Base-by-base conservation (phyloP, 2,888 invertebrate genomes). In the Ectropis crepuscularia region DNA sequence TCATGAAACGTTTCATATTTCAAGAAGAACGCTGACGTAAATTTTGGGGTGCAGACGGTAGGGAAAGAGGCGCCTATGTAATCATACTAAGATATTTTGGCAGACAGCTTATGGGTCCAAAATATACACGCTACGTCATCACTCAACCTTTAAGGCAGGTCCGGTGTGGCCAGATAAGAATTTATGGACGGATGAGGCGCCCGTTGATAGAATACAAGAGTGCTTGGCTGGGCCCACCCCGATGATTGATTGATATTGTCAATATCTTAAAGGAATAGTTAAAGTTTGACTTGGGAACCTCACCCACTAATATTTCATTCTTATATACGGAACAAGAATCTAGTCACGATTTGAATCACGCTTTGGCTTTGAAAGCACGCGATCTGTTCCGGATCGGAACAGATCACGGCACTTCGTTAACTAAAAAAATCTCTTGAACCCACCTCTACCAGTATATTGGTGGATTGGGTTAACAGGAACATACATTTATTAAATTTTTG, bases 151-250 rank as follows among this genome's bases (percentile, higher is more conserved):
- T 74, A 73, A 79, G 80, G 78, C 75, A 77, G 80, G 80, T 78
- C 79, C 81, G 79, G 80, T 80, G 81, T 78, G 82, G 81, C 76
- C 75, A 85, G 87, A 88, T 89, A 88, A 88, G 86, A 87, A 88
- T 90, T 88, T 88, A 86, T 87, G 87, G 87, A 86, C 82, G 86
- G 86, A 86, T 85, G 84, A 84, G 84, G 73, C 76, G 75, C 74
- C 82, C 82, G 85, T 81, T 83, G 85, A 88, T 88, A 87, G 87
- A 90, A 90, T 89, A 86, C 84, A 83, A 70, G 82, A 83, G 82
- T 83, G 81, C 82, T 82, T 81, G 78, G 79, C 80, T 74, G 79
- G 74, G 73, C 74, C 74, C 75, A 72, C 75, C 80, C 74, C 78
- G 75, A 84, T 88, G 90, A 89, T 89, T 89, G 89, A 89, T 90